Conservation (phyloP, 2,888 invertebrate species). For the Nycteola revayana region DNA sequence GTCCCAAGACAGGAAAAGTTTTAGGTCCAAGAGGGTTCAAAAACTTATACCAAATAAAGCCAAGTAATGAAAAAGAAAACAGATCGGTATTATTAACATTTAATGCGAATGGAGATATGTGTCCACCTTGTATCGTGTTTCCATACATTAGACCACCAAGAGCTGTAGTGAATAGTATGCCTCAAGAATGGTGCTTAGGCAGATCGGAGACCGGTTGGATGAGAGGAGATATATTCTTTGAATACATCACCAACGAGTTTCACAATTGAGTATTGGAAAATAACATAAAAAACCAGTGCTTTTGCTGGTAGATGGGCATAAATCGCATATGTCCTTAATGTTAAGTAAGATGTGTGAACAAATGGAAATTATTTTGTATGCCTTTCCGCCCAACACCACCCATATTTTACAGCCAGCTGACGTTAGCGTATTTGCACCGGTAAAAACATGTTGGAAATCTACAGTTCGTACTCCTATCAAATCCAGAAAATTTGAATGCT, state of each 20-base stretch:
- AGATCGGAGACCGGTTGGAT: conserved; percentile 17
- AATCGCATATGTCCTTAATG: conserved; percentile 29
- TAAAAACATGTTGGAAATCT: conserved; percentile 22
- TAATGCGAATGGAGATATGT: conserved; percentile 27
- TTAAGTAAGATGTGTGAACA: conserved; percentile 23
- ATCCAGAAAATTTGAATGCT: conserved; percentile 24
- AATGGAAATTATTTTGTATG: conserved; percentile 27
- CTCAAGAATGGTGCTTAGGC: conserved; percentile 28
- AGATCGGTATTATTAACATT: conserved; percentile 36
- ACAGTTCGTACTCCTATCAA: conserved; percentile 14
- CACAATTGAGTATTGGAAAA: conserved; percentile 25
- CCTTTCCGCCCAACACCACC: conserved; percentile 33
- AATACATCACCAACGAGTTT: conserved; percentile 33
- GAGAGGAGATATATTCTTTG: conserved; percentile 27
- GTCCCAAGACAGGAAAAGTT: conserved; percentile 35
- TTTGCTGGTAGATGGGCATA: conserved; percentile 33
- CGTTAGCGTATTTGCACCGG: conserved; percentile 28
- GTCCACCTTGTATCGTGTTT: conserved; percentile 24
- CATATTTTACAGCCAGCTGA: conserved; percentile 34
- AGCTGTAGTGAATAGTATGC: conserved; percentile 20
- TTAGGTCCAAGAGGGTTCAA: conserved; percentile 34
- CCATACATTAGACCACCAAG: conserved; percentile 24
- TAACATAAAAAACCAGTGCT: conserved; percentile 24
- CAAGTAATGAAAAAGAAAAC: conserved; percentile 35
- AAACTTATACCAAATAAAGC: conserved; percentile 29